Evolutionary conservation across 2,113 vertebrate genomes (phyloP).

Genomic region (Callionymus lyra): DNA sequence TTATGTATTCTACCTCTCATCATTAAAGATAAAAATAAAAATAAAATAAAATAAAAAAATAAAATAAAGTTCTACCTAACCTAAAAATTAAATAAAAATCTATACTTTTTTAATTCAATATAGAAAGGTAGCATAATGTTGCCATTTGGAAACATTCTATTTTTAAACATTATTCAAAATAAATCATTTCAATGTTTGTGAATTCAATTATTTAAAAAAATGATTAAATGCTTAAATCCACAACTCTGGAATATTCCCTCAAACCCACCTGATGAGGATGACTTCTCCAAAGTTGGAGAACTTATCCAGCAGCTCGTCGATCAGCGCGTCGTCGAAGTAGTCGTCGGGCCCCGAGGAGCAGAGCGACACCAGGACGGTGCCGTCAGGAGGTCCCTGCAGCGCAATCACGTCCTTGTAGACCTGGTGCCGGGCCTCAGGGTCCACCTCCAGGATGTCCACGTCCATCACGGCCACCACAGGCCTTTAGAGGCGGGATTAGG

Average conservation of each 20-base stretch:
- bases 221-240: neutral
- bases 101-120: neutral
- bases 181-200: no score
- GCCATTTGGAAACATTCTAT: no score
- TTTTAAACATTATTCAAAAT: no score
- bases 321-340: conserved; percentile 87
- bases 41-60: no score
- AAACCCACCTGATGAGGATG: conserved; percentile 86
- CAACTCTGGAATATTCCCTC: no score
- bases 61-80: no score
- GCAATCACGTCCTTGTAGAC: conserved; percentile 92
- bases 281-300: conserved; percentile 88
- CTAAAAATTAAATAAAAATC: neutral
- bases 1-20: no score
- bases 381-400: conserved; percentile 88
- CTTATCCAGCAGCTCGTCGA: conserved; percentile 90
- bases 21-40: no score
- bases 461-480: conserved; percentile 92
- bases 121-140: no score
- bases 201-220: neutral
- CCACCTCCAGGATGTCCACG: conserved; percentile 91
- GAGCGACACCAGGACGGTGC: conserved; percentile 87
- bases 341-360: conserved; percentile 77
- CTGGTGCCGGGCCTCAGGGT: conserved; percentile 85
- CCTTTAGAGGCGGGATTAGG: no score